Evolutionary conservation across 30 jellyfish, hydroid and myxozoan genomes (phyloP), one percentile per base, ranked within the genome.

Genomic region (Aurelia aurita): DNA sequence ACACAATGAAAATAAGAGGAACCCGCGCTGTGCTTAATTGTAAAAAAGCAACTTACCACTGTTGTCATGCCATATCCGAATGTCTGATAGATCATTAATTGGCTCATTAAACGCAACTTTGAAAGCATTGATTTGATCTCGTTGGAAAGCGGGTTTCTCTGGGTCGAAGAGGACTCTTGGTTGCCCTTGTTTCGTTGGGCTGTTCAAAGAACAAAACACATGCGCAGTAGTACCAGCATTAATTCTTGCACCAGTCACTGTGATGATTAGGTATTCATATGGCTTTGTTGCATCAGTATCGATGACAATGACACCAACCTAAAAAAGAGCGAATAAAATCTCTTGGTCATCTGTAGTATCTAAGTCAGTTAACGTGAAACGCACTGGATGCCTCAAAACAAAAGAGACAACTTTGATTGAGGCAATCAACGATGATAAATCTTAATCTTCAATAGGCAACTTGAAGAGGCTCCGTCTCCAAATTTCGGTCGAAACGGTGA

Each of bases 151-250:
- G 3, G 57, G 66, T 34, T 57, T 81, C 55, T 81, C 91, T 19
- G 91, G 80, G 43, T 68, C 91, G 26, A 64, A 81, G 58, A 81
- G 55, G 45, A 81, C 22, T 23, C 80, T 66, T 9, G 91, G 84
- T 35, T 67, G 83, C 13, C 91, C 91, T 13, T 27, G 44, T 23
- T 28, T 66, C 14, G 62, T 25, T 19, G 25, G 59, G 55, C 82
- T 73, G 46, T 73, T 84, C 18, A 84, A 60, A 29, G 74, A 58
- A 44, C 91, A 77, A 61, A 76, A 77, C 43, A 90, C 97, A 61
- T 90, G 84, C 2, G 97, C 97, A 8, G 97, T 81, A 3, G 97
- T 65, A 4, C 97, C 97, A 26, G 90, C 86, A 26, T 77, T 69
- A 26, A 53, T 25, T 43, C 97, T 90, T 15, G 93, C 93, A 18